Percentiles rank a stretch among this genome's conserved stretches.
Conservation (phyloP, 2,888 invertebrate species). For the Ochropleura leucogaster region DNA sequence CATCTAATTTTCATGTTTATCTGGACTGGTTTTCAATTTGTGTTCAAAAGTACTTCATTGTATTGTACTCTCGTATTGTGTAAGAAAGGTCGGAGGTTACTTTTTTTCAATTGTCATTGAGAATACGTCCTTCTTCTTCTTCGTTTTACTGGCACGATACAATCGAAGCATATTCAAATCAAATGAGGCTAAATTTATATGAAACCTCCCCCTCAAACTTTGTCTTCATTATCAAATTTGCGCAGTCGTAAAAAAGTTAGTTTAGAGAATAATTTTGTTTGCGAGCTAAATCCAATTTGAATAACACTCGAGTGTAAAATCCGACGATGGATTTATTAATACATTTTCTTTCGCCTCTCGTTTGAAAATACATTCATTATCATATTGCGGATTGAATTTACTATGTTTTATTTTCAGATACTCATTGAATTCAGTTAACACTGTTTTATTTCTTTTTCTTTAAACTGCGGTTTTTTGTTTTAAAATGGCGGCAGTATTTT, state of each 20-base stretch:
- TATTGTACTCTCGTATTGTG: constrained; percentile 28
- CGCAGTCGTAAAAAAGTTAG: constrained; percentile 18
- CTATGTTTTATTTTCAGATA: neutral
- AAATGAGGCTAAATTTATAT: constrained; percentile 14
- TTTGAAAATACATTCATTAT: constrained; percentile 24
- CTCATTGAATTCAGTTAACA: neutral
- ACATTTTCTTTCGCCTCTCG: constrained; percentile 2
- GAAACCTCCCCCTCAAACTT: neutral
- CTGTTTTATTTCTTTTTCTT: neutral
- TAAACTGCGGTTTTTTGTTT: neutral
- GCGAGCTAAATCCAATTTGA: constrained; percentile 33
- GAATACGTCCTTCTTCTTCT: constrained; percentile 6
- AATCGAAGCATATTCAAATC: constrained; percentile 23
- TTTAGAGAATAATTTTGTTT: constrained; percentile 21
- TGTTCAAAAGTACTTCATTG: constrained; percentile 21
- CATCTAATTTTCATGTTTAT: constrained; percentile 64
- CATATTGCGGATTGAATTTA: constrained; percentile 10
- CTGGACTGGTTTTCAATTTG: constrained; percentile 55
- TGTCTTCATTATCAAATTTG: constrained; percentile 30
- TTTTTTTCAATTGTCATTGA: constrained; percentile 13
- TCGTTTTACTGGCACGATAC: neutral
- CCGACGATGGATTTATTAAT: constrained; percentile 21
- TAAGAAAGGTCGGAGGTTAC: constrained; percentile 1
- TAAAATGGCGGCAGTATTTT: neutral
- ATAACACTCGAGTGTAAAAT: constrained; percentile 32